Conservation (phyloP, 2,797 vertebrate genomes). For the Nyctalus aviator region DNA sequence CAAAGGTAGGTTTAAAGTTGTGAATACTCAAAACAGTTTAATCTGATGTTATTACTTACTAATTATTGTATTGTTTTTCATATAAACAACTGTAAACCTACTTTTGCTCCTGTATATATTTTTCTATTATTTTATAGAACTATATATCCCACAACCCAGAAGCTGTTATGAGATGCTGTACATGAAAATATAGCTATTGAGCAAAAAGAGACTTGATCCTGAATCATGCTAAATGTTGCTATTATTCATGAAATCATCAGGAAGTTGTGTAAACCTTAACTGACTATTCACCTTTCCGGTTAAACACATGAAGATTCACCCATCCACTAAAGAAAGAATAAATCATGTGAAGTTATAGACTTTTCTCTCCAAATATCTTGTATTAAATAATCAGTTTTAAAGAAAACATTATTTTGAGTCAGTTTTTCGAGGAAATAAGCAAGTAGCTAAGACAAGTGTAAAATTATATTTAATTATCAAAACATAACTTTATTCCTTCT, state of each 20-base stretch:
- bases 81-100: background rate
- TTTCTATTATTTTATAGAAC: background rate
- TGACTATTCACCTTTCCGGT: background rate
- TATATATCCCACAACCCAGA: fast-evolving
- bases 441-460: background rate
- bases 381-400: background rate
- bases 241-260: slow-evolving; percentile 5
- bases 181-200: background rate
- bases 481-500: slow-evolving; percentile 43
- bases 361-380: background rate
- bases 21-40: background rate
- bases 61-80: background rate
- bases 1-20: background rate
- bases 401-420: slow-evolving; percentile 18
- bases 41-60: background rate
- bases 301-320: background rate
- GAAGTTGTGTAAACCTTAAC: background rate
- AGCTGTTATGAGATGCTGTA: background rate
- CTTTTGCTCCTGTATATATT: no score
- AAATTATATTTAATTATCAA: slow-evolving; percentile 44
- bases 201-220: background rate
- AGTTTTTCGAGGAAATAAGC: background rate
- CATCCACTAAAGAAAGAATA: background rate
- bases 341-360: background rate
- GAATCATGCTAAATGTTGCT: background rate